phyloP scores from a whole-genome alignment of 2,888 invertebrate genomes.

The Chironomus riparius region DNA sequence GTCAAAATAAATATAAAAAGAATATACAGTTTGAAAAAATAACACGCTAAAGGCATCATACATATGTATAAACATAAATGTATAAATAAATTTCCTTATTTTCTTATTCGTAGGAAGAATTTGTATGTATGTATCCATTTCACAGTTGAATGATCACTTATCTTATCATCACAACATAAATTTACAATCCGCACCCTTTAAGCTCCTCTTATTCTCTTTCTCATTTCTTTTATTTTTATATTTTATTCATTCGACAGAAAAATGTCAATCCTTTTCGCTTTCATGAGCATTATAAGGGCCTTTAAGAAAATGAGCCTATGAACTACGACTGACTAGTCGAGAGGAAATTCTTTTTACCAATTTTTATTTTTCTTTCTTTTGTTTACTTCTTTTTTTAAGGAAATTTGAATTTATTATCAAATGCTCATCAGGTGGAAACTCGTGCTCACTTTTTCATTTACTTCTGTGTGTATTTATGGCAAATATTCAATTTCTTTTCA shows the following conservation, averaged over 20 bases:
- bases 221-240: background rate
- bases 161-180: slow-evolving; percentile 11
- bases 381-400: background rate
- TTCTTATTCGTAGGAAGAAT: background rate
- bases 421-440: slow-evolving; percentile 1
- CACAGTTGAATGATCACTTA: background rate
- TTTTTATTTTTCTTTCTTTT: too few relatives aligned
- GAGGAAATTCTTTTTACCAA: background rate
- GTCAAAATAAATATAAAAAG: too few relatives aligned
- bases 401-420: slow-evolving; percentile 6
- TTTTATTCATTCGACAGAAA: background rate
- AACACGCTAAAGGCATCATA: too few relatives aligned
- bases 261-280: slow-evolving; percentile 1
- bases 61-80: too few relatives aligned
- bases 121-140: background rate
- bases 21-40: too few relatives aligned
- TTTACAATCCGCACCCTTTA: background rate
- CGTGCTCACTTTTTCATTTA: background rate
- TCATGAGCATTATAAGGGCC: background rate
- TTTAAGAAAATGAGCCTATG: background rate
- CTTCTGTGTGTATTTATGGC: background rate
- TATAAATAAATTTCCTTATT: background rate
- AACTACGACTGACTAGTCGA: background rate
- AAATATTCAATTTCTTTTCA: background rate
- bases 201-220: background rate